Evolutionary conservation across 2,113 vertebrate species (phyloP).

Genomic region (Ranitomeya variabilis): DNA sequence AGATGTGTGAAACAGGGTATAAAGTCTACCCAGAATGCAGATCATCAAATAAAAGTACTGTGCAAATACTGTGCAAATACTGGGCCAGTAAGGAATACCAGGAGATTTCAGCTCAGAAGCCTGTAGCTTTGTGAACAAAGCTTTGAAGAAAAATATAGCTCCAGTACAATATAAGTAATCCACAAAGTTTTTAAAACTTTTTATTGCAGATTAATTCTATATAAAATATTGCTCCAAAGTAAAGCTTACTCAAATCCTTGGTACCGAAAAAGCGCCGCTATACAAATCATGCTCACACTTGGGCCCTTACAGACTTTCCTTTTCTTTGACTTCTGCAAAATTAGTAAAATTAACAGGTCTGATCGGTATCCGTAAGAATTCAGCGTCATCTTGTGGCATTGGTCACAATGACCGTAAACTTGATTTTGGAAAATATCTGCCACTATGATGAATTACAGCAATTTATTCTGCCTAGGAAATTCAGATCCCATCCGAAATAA

Average conservation of each 20-base stretch:
- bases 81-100: not conserved
- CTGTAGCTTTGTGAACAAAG: not conserved
- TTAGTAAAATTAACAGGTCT: not conserved
- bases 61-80: not conserved
- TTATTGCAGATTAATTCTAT: not conserved
- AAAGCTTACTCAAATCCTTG: too few species aligned
- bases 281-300: not conserved
- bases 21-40: not conserved
- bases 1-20: too few species aligned
- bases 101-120: not conserved
- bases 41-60: not conserved
- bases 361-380: not conserved
- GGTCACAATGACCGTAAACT: not conserved
- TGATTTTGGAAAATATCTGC: not conserved
- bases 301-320: not conserved
- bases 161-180: too few species aligned
- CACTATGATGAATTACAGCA: not conserved
- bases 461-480: not conserved
- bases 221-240: not conserved
- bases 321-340: not conserved
- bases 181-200: too few species aligned
- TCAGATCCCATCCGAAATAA: not conserved
- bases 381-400: not conserved
- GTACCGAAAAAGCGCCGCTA: too few species aligned
- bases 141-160: not conserved